Evolutionary conservation across 2,888 invertebrate genomes (phyloP).

Genomic region (Caenorhabditis drosophilae): DNA sequence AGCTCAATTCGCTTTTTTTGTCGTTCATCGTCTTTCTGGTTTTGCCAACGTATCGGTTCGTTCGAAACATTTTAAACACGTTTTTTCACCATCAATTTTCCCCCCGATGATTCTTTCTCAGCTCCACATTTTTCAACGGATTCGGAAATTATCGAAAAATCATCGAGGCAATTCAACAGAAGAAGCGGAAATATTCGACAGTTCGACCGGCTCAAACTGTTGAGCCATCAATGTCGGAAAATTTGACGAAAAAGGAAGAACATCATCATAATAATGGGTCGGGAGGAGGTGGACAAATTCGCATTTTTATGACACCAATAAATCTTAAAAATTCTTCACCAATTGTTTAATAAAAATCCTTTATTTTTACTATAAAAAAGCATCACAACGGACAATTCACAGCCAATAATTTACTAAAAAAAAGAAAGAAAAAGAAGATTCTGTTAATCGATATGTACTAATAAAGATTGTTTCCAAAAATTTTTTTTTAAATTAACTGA

Average conservation of each 20-base stretch:
- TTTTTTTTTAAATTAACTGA: too few relatives aligned
- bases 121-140: neutral
- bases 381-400: too few relatives aligned
- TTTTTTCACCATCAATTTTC: neutral
- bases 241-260: neutral
- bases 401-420: too few relatives aligned
- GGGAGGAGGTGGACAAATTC: neutral
- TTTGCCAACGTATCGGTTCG: constrained; percentile 31
- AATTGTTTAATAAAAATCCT: too few relatives aligned
- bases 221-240: neutral
- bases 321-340: too few relatives aligned
- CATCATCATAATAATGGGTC: neutral
- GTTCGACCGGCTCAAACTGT: neutral
- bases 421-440: too few relatives aligned
- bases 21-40: constrained; percentile 23
- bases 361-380: too few relatives aligned
- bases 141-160: neutral
- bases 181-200: neutral
- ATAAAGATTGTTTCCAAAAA: too few relatives aligned
- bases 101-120: neutral
- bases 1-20: constrained; percentile 23
- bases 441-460: too few relatives aligned
- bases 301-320: neutral
- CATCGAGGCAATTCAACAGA: neutral
- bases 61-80: neutral